Evolutionary conservation across 2,797 vertebrate species (phyloP).

Genomic region (Tenualosa ilisha): DNA sequence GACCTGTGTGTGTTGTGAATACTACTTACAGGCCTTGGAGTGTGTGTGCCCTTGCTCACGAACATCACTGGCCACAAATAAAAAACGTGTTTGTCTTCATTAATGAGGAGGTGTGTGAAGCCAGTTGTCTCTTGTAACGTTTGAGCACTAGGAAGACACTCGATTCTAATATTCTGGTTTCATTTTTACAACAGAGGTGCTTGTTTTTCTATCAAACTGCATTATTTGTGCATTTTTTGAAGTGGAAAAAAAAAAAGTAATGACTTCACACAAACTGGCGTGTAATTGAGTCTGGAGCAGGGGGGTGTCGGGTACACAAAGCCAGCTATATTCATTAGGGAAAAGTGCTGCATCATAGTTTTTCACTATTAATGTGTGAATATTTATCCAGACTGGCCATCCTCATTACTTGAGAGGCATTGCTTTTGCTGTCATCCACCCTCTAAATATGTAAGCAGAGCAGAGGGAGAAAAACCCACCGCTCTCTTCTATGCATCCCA

Average conservation of each 20-base stretch:
- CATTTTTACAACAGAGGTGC: neutral
- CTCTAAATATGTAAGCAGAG: constrained; percentile 38
- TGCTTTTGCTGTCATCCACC: constrained; percentile 36
- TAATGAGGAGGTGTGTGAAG: neutral
- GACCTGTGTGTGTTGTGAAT: neutral
- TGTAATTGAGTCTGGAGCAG: neutral
- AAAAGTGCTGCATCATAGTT: constrained; percentile 44
- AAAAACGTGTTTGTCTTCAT: neutral
- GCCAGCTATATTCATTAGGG: constrained; percentile 12
- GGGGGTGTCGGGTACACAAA: constrained; percentile 23
- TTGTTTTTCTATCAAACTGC: neutral
- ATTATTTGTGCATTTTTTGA: neutral
- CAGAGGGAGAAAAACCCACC: constrained; percentile 30
- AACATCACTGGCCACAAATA: neutral
- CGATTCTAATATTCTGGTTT: neutral
- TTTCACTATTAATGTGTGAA: constrained; percentile 32
- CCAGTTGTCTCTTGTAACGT: neutral
- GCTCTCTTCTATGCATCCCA: constrained; percentile 37
- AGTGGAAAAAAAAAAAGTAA: neutral
- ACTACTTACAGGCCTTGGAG: neutral
- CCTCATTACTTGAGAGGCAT: constrained; percentile 43
- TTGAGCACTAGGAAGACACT: neutral
- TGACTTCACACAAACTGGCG: neutral
- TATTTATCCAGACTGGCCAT: constrained; percentile 18
- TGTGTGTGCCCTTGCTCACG: neutral